Percentiles rank a stretch among this genome's conserved stretches.
These are phyloP conservation scores for Novumbra hubbsi DNA, from an alignment of 2,797 vertebrate species.

Conservation along the genomic window DNA sequence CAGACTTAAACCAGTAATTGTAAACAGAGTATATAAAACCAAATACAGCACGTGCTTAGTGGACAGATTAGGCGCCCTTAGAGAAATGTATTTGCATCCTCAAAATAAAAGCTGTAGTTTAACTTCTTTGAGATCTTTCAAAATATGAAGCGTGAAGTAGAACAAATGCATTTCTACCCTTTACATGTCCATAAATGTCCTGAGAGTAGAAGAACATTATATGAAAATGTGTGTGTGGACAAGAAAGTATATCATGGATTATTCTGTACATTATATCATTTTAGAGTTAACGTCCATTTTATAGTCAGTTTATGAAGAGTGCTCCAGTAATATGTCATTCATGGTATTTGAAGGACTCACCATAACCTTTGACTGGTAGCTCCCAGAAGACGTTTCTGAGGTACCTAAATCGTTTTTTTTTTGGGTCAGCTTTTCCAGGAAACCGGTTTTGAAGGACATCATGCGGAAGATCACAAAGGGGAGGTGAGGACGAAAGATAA, in stretches of 20 bases:
- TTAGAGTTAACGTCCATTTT: not conserved
- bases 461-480: not conserved
- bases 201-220: not conserved
- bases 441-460: not conserved
- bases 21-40: too few relatives aligned
- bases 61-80: too few relatives aligned
- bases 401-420: not conserved
- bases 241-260: not conserved
- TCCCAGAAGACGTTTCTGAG: not conserved
- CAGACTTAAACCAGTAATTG: too few relatives aligned
- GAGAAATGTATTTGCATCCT: too few relatives aligned
- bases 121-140: too few relatives aligned
- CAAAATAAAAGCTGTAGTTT: too few relatives aligned
- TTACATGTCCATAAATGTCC: not conserved
- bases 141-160: too few relatives aligned
- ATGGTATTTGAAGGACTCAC: not conserved
- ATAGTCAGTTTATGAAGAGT: not conserved
- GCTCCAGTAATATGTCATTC: not conserved
- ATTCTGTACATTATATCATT: not conserved
- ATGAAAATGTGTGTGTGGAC: not conserved
- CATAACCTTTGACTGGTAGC: not conserved
- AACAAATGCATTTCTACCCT: too few relatives aligned
- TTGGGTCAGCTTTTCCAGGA: slow-evolving; percentile 2
- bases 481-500: not conserved
- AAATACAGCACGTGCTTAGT: too few relatives aligned